These are phyloP conservation scores for Trialeurodes vaporariorum DNA, from an alignment of 1,140 invertebrate genomes.

Conservation along the genomic window DNA sequence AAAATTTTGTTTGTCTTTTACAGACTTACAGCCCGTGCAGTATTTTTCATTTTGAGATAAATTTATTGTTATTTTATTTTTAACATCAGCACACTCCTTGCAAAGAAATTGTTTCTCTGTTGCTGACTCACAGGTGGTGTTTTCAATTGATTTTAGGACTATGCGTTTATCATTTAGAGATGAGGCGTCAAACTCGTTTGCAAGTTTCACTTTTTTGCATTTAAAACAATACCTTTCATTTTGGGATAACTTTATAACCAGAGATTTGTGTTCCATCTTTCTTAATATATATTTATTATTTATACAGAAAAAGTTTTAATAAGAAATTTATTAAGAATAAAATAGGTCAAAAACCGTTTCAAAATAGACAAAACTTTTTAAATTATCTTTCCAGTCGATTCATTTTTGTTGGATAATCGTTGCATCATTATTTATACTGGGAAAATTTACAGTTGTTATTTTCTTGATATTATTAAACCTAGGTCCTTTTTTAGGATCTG, in stretches of 20 bases:
- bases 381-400: not conserved
- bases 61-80: slow-evolving; percentile 2
- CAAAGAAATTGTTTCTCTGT: slow-evolving; percentile 11
- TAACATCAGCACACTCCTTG: slow-evolving; percentile 9
- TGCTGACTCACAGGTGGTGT: slow-evolving; percentile 9
- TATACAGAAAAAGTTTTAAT: slow-evolving; percentile 11
- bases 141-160: slow-evolving; percentile 11
- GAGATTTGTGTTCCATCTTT: slow-evolving; percentile 6
- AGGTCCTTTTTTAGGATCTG: slow-evolving; percentile 13
- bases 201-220: slow-evolving; percentile 9
- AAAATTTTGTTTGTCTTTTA: no score
- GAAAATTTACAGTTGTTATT: slow-evolving; percentile 15
- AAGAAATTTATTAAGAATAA: not conserved
- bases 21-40: no score
- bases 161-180: no score
- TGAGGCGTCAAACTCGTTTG: no score
- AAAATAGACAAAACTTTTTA: not conserved
- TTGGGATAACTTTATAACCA: slow-evolving; percentile 3
- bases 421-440: slow-evolving; percentile 12
- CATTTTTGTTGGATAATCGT: slow-evolving; percentile 9
- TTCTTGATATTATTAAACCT: slow-evolving; percentile 13
- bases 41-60: not conserved
- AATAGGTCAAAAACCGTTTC: not conserved
- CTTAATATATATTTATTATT: slow-evolving; percentile 7
- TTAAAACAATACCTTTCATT: slow-evolving; percentile 10